A percentile compares a stretch with the other conserved stretches of the same genome.
These are phyloP conservation scores for Amphimedon queenslandica DNA, from an alignment of 37 sponge, comb jelly and placozoan genomes.

Conservation along the genomic window DNA sequence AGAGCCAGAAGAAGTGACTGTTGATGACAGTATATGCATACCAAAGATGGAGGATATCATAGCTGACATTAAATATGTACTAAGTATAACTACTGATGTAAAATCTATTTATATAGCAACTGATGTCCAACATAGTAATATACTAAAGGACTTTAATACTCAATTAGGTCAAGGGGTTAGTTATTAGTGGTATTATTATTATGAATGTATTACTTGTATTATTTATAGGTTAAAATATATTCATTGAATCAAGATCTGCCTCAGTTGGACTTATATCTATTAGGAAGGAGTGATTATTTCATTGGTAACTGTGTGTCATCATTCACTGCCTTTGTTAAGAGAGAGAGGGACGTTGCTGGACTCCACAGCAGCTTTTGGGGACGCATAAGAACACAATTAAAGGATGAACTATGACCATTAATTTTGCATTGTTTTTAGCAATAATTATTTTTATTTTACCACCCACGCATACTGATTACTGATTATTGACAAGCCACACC, in stretches of 20 bases:
- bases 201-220: background rate
- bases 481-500: too few species aligned
- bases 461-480: background rate
- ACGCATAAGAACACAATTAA: background rate
- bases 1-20: slow-evolving; percentile 14
- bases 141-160: background rate
- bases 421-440: too few species aligned
- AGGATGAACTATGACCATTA: slow-evolving; percentile 9
- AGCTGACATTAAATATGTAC: too few species aligned
- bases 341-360: slow-evolving; percentile 54
- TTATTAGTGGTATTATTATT: background rate
- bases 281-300: slow-evolving; percentile 65
- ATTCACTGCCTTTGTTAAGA: slow-evolving; percentile 81
- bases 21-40: slow-evolving; percentile 67
- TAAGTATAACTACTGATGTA: background rate
- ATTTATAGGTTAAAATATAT: slow-evolving; percentile 39
- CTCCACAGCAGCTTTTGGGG: slow-evolving; percentile 57
- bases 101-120: background rate
- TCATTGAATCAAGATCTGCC: slow-evolving; percentile 44
- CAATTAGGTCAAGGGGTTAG: background rate
- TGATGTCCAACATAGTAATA: background rate
- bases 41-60: slow-evolving; percentile 40
- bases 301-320: slow-evolving; percentile 87
- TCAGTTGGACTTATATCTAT: slow-evolving; percentile 61
- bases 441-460: background rate